Percentiles rank a stretch among this genome's conserved stretches.
Conservation (phyloP, 2,113 vertebrate species). For the Etheostoma spectabile region DNA sequence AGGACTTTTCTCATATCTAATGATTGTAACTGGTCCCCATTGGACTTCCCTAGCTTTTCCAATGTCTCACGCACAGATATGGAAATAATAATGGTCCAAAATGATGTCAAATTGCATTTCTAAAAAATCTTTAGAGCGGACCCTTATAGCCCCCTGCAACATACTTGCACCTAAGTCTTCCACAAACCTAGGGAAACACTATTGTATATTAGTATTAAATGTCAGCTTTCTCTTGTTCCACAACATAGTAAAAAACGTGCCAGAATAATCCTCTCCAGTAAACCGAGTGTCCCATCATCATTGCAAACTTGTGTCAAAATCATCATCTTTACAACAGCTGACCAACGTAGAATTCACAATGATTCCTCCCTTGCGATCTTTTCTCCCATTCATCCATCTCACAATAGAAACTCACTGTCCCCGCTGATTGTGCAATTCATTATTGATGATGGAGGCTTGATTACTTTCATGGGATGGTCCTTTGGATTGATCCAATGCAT, state of each 20-base stretch:
- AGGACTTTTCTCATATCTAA: no score
- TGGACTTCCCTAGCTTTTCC: no score
- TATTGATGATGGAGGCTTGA: slow-evolving; percentile 81
- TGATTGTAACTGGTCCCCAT: no score
- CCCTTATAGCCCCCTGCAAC: no score
- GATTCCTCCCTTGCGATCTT: slow-evolving; percentile 29
- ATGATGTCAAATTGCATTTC: no score
- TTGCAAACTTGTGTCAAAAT: slow-evolving; percentile 30
- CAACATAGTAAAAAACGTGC: neutral
- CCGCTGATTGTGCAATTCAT: slow-evolving; percentile 76
- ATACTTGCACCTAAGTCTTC: no score
- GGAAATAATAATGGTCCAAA: no score
- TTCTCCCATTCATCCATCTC: slow-evolving; percentile 64
- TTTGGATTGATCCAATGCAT: slow-evolving; percentile 70
- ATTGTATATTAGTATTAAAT: slow-evolving; percentile 13
- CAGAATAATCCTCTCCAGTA: slow-evolving; percentile 7
- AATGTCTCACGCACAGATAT: no score
- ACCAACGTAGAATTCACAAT: slow-evolving; percentile 37
- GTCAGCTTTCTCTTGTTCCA: slow-evolving; percentile 18
- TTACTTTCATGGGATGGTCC: slow-evolving; percentile 75
- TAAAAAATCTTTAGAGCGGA: no score
- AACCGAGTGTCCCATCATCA: neutral
- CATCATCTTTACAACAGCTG: slow-evolving; percentile 58
- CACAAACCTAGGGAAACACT: no score
- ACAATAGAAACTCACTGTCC: slow-evolving; percentile 68